Evolutionary conservation across 1,140 invertebrate genomes (phyloP).

Genomic region (Sipha flava): DNA sequence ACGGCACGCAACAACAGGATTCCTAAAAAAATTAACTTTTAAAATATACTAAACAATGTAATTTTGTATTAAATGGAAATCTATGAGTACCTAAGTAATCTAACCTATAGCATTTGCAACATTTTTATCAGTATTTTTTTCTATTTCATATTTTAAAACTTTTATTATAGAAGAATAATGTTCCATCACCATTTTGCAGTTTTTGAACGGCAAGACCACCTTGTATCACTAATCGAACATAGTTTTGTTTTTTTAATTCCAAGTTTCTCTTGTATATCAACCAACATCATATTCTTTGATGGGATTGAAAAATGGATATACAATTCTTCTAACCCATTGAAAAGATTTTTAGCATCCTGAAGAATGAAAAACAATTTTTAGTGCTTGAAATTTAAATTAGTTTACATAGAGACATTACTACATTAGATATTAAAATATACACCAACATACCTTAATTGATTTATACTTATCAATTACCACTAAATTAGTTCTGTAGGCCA

Average conservation of each 20-base stretch:
- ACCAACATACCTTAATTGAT: background rate
- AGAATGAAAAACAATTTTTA: background rate
- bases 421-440: background rate
- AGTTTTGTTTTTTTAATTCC: background rate
- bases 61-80: background rate
- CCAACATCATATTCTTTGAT: background rate
- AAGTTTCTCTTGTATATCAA: background rate
- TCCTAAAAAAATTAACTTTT: background rate
- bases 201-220: background rate
- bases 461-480: background rate
- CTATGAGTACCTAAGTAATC: background rate
- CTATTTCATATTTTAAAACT: background rate
- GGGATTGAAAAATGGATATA: background rate
- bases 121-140: background rate
- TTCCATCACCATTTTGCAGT: background rate
- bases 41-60: too few relatives aligned
- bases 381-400: too few relatives aligned
- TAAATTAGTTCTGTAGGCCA: background rate
- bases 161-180: background rate
- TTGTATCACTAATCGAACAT: background rate
- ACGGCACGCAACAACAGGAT: too few relatives aligned
- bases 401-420: too few relatives aligned
- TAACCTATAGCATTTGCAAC: background rate
- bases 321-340: background rate
- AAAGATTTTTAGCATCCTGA: background rate